phyloP scores from a whole-genome alignment of 2,113 vertebrate species.

The Chlorodrepanis virens region DNA sequence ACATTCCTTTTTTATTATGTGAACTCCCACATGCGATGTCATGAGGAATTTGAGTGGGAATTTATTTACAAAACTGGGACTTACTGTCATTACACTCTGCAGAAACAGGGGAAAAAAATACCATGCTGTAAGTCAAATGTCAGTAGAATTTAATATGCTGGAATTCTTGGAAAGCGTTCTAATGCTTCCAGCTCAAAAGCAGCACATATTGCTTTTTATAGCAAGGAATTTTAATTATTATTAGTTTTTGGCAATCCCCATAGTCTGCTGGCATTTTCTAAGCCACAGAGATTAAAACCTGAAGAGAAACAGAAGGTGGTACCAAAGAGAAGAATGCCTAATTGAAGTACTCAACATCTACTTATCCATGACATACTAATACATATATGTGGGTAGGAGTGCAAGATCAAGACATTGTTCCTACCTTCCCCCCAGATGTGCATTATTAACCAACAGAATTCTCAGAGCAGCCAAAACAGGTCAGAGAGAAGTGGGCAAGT shows the following conservation, averaged over 20 bases:
- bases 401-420: not conserved
- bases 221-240: conserved; percentile 52
- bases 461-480: not conserved
- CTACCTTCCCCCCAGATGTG: not conserved
- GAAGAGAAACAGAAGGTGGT: conserved; percentile 32
- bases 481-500: not conserved
- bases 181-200: conserved; percentile 12
- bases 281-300: conserved; percentile 29
- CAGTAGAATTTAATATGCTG: conserved; percentile 42
- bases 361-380: not conserved
- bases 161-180: conserved; percentile 56
- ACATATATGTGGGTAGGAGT: not conserved
- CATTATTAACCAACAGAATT: not conserved
- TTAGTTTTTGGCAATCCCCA: conserved; percentile 40
- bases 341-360: not conserved
- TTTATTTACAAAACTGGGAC: conserved; percentile 57
- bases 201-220: not conserved
- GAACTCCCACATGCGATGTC: conserved; percentile 41
- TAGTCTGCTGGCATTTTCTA: conserved; percentile 40
- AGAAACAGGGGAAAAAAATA: conserved; percentile 18
- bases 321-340: conserved; percentile 1
- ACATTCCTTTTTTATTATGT: conserved; percentile 62
- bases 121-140: conserved; percentile 57
- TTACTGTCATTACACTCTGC: not conserved
- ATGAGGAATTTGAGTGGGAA: conserved; percentile 71